These are phyloP conservation scores for Tolmerus cingulatus DNA, from an alignment of 2,888 invertebrate genomes.

Conservation along the genomic window DNA sequence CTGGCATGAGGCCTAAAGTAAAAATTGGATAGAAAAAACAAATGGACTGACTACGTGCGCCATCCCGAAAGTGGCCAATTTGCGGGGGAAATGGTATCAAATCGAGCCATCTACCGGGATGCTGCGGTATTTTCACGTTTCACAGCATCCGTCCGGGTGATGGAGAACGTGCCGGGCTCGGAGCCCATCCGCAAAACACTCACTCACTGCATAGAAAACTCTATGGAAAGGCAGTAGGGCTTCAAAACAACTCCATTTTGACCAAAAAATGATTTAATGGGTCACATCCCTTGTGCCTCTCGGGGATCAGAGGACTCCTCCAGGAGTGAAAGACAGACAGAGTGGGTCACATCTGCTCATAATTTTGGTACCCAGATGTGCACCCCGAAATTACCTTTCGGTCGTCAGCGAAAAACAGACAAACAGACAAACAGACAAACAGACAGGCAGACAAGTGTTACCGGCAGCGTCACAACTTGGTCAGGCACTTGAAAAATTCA, in stretches of 20 bases:
- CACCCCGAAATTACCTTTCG: neutral
- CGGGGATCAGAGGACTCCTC: neutral
- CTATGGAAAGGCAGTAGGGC: neutral
- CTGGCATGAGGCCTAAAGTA: neutral
- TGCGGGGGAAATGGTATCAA: neutral
- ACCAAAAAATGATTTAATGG: conserved; percentile 17
- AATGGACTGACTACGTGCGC: neutral
- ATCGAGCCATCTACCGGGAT: neutral
- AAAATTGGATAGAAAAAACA: neutral
- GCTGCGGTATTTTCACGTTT: neutral
- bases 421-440: neutral
- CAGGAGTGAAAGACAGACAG: neutral
- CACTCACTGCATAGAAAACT: neutral
- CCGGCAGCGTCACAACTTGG: neutral
- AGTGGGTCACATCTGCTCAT: neutral
- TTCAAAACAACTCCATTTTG: conserved; percentile 2
- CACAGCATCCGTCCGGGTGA: neutral
- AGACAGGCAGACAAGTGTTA: neutral
- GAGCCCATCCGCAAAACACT: neutral
- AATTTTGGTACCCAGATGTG: neutral
- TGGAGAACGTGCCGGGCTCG: neutral
- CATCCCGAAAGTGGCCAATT: neutral
- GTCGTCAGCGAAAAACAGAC: neutral
- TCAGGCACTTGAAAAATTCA: neutral
- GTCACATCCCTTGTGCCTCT: neutral